Evolutionary conservation across 2,113 vertebrate genomes (phyloP), one percentile per base, ranked within the genome.

Genomic region (Rhinoptilus africanus): DNA sequence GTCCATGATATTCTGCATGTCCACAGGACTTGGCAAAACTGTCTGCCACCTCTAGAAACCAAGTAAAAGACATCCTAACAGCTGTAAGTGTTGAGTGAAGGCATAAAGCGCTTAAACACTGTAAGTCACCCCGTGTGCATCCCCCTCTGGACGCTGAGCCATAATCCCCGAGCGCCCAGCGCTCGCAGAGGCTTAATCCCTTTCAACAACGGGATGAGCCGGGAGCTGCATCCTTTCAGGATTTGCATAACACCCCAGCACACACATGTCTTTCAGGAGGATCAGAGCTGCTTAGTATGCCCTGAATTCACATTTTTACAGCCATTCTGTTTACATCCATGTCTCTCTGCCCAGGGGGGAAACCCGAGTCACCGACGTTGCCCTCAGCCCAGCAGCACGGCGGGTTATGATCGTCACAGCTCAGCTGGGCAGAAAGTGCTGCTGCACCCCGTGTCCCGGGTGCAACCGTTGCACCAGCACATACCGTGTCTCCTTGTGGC

Each of bases 141-240:
- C 69, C 68, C 47, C 24, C 66, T 92, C 59, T 85, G 59, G 85
- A 47, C 4, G 8, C 82, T 94, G 89, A 96, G 67, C 87, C 77
- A 37, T 95, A 97, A 97, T 96, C 93, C 77, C 74, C 6, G 2
- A 75, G 86, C 5, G 2, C 43, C 66, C 72, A 68, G 45, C 1
- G 4, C 88, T 94, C 8, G 0, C 14, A 53, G 83, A 62, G 71
- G 19, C 77, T 95, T 97, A 96, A 96, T 97, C 90, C 51, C 48
- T 95, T 96, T 88, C 90, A 96, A 96, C 92, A 96, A 93, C 0
- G 66, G 82, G 86, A 96, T 97, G 82, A 97, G 89, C 91, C 88
- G 88, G 67, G 91, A 90, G 78, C 71, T 79, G 54, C 91, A 72
- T 80, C 87, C 87, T 93, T 88, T 86, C 88, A 81, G 82, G 92